These are phyloP conservation scores for Temnothorax nylanderi DNA, from an alignment of 1,140 invertebrate genomes.

Conservation along the genomic window DNA sequence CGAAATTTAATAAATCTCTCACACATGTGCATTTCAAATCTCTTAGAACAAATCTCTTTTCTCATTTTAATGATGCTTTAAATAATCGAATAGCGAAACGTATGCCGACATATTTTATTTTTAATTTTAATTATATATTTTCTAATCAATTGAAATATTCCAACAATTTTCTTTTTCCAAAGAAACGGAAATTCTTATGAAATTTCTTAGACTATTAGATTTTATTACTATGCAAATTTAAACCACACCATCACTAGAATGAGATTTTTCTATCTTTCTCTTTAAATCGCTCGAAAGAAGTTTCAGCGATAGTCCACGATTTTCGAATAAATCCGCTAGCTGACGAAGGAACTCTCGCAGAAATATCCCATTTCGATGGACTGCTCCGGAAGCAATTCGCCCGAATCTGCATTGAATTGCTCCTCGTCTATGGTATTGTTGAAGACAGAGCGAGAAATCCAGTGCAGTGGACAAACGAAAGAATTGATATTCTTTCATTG, in stretches of 20 bases:
- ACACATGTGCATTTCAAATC: background rate
- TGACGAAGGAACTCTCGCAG: slow-evolving; percentile 54
- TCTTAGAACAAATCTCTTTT: background rate
- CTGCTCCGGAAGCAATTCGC: slow-evolving; percentile 71
- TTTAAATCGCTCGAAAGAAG: slow-evolving; percentile 18
- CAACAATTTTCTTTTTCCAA: background rate
- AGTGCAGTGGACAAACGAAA: slow-evolving; percentile 71
- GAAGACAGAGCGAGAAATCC: slow-evolving; percentile 49
- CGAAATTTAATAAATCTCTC: background rate
- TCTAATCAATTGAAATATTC: background rate
- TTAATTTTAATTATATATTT: background rate
- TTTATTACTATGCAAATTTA: slow-evolving; percentile 47
- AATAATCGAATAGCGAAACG: background rate
- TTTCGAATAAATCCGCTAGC: slow-evolving; percentile 55
- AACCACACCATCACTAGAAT: background rate
- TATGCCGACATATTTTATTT: background rate
- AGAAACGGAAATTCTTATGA: slow-evolving; percentile 16
- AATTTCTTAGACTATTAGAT: background rate
- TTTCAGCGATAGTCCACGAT: slow-evolving; percentile 31
- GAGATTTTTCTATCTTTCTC: slow-evolving; percentile 22
- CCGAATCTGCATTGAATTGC: slow-evolving; percentile 74
- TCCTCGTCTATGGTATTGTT: slow-evolving; percentile 68
- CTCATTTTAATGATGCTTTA: background rate
- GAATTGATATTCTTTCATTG: slow-evolving; percentile 74
- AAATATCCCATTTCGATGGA: slow-evolving; percentile 53